phyloP scores from a whole-genome alignment of 2,113 vertebrate genomes.

The Rhynchomys soricoides region DNA sequence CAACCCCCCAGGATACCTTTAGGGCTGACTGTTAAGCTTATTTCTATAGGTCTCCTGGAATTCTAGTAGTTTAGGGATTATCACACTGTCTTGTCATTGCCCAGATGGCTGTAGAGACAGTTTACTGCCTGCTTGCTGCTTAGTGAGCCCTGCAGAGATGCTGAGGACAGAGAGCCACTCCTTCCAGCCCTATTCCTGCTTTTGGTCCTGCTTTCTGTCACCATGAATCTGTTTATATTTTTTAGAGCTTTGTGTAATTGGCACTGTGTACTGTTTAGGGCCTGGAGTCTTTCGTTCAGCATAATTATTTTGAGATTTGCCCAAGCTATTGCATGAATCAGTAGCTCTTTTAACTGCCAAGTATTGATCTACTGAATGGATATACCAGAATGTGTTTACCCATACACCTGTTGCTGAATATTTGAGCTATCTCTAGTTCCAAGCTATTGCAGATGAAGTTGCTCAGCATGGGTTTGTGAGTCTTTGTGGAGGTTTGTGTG shows the following conservation, averaged over 20 bases:
- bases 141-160: background rate
- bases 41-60: background rate
- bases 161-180: background rate
- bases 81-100: background rate
- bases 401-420: background rate
- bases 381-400: background rate
- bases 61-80: background rate
- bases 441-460: background rate
- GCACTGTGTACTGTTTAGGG: background rate
- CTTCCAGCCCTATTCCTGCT: background rate
- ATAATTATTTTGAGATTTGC: background rate
- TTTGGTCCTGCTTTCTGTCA: background rate
- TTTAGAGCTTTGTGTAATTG: conserved; percentile 28
- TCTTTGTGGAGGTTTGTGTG: background rate
- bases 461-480: background rate
- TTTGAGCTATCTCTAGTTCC: conserved; percentile 3
- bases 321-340: conserved; percentile 6
- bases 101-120: background rate
- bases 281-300: conserved; percentile 22
- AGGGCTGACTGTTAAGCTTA: background rate
- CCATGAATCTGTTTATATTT: conserved; percentile 23
- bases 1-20: background rate
- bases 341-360: background rate
- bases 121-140: background rate
- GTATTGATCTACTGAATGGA: conserved; percentile 14